Conservation (phyloP, 2,113 vertebrate genomes). For the Dolichotis patagonum region DNA sequence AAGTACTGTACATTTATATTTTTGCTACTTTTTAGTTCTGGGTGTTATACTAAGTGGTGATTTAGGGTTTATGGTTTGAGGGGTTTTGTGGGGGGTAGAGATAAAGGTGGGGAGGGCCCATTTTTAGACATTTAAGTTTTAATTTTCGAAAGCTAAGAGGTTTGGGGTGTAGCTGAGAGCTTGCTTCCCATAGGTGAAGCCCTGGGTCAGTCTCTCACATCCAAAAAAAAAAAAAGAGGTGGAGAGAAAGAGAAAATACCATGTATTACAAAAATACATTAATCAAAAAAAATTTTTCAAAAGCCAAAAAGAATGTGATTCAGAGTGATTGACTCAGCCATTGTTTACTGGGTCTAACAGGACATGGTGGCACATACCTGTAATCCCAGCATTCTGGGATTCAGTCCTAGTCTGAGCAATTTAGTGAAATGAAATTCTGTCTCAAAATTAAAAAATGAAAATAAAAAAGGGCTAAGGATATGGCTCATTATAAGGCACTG, state of each 20-base stretch:
- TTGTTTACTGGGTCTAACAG: neutral
- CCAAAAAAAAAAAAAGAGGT: neutral
- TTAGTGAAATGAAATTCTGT: neutral
- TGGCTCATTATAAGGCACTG: neutral
- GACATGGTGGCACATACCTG: neutral
- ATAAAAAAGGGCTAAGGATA: neutral
- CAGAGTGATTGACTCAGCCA: neutral
- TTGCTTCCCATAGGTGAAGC: neutral
- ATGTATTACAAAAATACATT: neutral
- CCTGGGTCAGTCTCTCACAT: neutral
- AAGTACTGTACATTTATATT: neutral
- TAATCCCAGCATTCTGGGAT: neutral
- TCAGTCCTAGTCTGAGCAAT: neutral
- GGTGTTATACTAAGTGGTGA: slow-evolving; percentile 16
- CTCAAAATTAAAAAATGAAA: neutral
- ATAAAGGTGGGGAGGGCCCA: neutral
- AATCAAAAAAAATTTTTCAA: neutral
- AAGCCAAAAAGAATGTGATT: neutral
- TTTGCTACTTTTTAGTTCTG: slow-evolving; percentile 25
- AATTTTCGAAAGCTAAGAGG: neutral
- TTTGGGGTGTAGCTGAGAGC: neutral
- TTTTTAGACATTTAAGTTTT: slow-evolving; percentile 43
- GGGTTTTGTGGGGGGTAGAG: neutral
- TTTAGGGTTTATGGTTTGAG: neutral
- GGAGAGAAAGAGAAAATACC: neutral